phyloP scores from a whole-genome alignment of 1,140 invertebrate species.

The Mizuhopecten yessoensis region DNA sequence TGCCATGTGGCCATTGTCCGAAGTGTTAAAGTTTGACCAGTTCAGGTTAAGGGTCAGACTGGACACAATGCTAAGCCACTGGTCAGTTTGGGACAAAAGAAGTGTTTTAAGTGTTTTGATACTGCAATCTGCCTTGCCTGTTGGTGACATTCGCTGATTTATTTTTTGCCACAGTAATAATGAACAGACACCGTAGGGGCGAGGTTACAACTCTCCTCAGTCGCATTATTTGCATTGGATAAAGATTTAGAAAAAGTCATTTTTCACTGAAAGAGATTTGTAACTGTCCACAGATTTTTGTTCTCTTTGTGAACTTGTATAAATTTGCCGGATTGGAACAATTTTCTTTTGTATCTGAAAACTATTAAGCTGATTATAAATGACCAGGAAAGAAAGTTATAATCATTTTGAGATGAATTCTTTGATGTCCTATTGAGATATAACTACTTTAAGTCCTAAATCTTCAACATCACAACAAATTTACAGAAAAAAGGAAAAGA shows the following conservation, averaged over 20 bases:
- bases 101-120: slow-evolving; percentile 22
- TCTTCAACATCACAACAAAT: no score
- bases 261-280: slow-evolving; percentile 35
- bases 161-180: background rate
- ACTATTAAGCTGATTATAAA: slow-evolving; percentile 29
- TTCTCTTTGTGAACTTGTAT: slow-evolving; percentile 15
- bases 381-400: background rate
- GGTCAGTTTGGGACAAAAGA: slow-evolving; percentile 52
- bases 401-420: background rate
- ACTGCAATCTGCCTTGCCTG: slow-evolving; percentile 20
- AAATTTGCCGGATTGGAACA: background rate
- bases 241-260: slow-evolving; percentile 33
- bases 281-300: background rate
- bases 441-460: no score
- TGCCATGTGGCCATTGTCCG: background rate
- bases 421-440: no score
- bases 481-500: no score
- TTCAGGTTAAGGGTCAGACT: slow-evolving; percentile 48
- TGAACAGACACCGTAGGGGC: background rate
- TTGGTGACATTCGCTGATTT: background rate
- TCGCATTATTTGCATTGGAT: slow-evolving; percentile 5
- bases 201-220: background rate
- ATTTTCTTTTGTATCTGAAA: background rate
- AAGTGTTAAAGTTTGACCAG: slow-evolving; percentile 18
- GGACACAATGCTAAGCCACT: slow-evolving; percentile 48